Conservation (phyloP, 2,113 vertebrate genomes). For the Apeltes quadracus region DNA sequence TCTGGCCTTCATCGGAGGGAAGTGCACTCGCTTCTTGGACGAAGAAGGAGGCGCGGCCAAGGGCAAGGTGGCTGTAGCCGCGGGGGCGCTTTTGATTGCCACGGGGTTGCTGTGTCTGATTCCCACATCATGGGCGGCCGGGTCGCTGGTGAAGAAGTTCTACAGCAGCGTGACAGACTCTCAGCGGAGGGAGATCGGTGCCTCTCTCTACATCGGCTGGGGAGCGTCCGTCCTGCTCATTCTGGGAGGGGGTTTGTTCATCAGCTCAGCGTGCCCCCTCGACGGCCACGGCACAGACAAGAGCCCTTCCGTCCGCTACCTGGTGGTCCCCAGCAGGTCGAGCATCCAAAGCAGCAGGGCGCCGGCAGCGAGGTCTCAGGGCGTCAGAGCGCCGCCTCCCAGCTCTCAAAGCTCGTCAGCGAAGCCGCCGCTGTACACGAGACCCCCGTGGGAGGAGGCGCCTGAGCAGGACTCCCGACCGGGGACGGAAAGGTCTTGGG, state of each 20-base stretch:
- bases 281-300: conserved; percentile 69
- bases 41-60: conserved; percentile 75
- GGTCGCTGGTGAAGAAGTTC: conserved; percentile 85
- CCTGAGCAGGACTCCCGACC: neutral
- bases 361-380: conserved; percentile 38
- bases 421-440: conserved; percentile 41
- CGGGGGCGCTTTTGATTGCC: conserved; percentile 80
- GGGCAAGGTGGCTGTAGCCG: conserved; percentile 80
- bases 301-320: conserved; percentile 86
- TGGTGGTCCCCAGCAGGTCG: conserved; percentile 57
- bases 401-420: conserved; percentile 43
- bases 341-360: conserved; percentile 35
- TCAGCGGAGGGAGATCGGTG: conserved; percentile 88
- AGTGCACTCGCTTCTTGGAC: conserved; percentile 93
- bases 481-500: conserved; percentile 59
- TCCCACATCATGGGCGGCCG: conserved; percentile 86
- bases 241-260: conserved; percentile 87
- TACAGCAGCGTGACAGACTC: conserved; percentile 83
- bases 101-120: conserved; percentile 85
- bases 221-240: conserved; percentile 83
- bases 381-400: neutral
- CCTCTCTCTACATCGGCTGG: conserved; percentile 91
- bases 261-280: conserved; percentile 80
- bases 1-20: conserved; percentile 86
- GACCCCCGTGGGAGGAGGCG: conserved; percentile 21